Evolutionary conservation across 2,797 vertebrate species (phyloP).

Genomic region (Anniella stebbinsi): DNA sequence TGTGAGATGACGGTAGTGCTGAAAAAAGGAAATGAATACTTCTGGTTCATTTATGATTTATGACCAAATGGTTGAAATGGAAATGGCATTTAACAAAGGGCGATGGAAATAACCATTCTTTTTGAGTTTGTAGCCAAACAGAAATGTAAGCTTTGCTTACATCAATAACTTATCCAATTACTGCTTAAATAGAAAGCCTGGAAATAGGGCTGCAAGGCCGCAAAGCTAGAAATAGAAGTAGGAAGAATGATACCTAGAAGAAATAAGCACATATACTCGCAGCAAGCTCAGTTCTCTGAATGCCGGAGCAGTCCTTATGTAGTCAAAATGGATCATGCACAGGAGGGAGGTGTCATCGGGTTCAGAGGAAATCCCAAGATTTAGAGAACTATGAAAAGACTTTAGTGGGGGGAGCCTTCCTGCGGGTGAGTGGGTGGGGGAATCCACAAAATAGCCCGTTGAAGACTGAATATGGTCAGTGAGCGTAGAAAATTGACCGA

Average conservation of each 20-base stretch:
- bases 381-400: neutral
- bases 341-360: neutral
- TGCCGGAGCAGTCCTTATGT: neutral
- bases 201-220: neutral
- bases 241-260: rapidly evolving
- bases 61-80: slow-evolving; percentile 64
- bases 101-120: slow-evolving; percentile 61
- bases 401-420: too few relatives aligned
- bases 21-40: slow-evolving; percentile 71
- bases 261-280: neutral
- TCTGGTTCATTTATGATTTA: slow-evolving; percentile 75
- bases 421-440: too few relatives aligned
- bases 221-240: neutral
- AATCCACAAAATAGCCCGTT: neutral
- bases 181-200: slow-evolving; percentile 18
- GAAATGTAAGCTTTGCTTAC: slow-evolving; percentile 49
- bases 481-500: neutral
- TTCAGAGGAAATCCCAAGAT: neutral
- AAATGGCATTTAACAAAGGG: slow-evolving; percentile 50
- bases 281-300: neutral
- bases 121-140: slow-evolving; percentile 44
- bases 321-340: neutral
- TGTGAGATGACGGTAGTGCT: slow-evolving; percentile 57
- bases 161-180: slow-evolving; percentile 56
- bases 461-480: neutral